Percentiles rank a stretch among this genome's conserved stretches.
phyloP scores from a whole-genome alignment of 2,888 invertebrate species.

The Cryptophagus acutangulus region DNA sequence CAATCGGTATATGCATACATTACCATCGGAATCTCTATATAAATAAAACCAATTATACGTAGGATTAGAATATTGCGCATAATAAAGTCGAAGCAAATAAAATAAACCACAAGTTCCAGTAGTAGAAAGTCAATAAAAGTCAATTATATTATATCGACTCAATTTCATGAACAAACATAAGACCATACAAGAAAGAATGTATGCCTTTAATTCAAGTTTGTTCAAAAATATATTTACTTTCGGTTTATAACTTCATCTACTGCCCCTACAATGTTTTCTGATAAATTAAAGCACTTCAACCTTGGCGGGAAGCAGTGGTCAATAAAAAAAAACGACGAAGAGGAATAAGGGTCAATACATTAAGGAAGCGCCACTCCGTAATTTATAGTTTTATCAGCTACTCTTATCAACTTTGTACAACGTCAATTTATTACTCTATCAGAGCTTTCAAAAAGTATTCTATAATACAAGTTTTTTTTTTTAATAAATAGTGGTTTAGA shows the following conservation, averaged over 20 bases:
- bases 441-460: too few species aligned
- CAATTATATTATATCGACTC: neutral
- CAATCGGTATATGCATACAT: too few species aligned
- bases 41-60: too few species aligned
- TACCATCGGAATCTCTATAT: too few species aligned
- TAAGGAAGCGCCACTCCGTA: slow-evolving; percentile 23
- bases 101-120: too few species aligned
- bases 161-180: neutral
- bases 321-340: slow-evolving; percentile 23
- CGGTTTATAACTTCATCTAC: neutral
- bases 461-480: too few species aligned
- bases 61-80: too few species aligned
- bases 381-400: slow-evolving; percentile 28
- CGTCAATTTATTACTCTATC: slow-evolving; percentile 25
- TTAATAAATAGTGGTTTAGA: too few species aligned
- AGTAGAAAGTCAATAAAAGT: too few species aligned
- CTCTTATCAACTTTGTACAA: slow-evolving; percentile 23
- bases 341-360: slow-evolving; percentile 24
- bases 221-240: slow-evolving; percentile 4
- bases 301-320: slow-evolving; percentile 19
- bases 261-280: neutral
- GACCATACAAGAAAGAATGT: too few species aligned
- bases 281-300: slow-evolving; percentile 19
- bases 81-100: too few species aligned
- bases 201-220: too few species aligned